A percentile compares a stretch with the other conserved stretches of the same genome.
These are phyloP conservation scores for Alligator sinensis DNA, from an alignment of 2,113 vertebrate species.

Conservation along the genomic window DNA sequence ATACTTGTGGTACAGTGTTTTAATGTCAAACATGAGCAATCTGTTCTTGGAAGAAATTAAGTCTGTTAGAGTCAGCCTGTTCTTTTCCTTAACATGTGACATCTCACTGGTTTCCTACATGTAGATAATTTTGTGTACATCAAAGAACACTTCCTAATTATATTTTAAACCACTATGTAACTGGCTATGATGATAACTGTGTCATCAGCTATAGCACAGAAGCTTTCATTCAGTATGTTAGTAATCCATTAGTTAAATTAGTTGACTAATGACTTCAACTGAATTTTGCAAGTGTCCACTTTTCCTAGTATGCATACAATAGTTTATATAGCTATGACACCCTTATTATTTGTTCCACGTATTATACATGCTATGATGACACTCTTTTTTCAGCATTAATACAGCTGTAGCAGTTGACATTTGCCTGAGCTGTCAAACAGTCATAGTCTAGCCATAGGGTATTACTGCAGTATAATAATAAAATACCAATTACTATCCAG, in stretches of 20 bases:
- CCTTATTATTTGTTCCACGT: not conserved
- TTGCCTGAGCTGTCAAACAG: not conserved
- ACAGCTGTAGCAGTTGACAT: not conserved
- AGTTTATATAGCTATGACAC: not conserved
- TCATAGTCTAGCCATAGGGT: not conserved
- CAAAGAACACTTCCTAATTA: not conserved
- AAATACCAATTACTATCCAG: not conserved
- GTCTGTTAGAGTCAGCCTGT: not conserved
- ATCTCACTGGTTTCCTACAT: not conserved
- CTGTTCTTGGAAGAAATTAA: conserved; percentile 1
- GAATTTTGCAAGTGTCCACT: not conserved
- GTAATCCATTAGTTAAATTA: not conserved
- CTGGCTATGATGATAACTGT: not conserved
- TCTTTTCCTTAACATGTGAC: not conserved
- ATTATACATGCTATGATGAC: not conserved
- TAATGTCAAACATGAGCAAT: conserved; percentile 29
- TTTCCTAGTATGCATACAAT: not conserved
- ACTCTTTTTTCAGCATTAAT: not conserved
- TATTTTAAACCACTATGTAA: not conserved
- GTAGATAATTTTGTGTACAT: not conserved
- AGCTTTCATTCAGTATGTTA: not conserved
- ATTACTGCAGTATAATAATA: not conserved
- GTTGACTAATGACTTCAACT: not conserved
- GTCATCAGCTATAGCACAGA: not conserved
- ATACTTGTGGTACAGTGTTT: conserved; percentile 6